Conservation (phyloP, 1,140 invertebrate genomes). For the Lutraria rhynchaena region DNA sequence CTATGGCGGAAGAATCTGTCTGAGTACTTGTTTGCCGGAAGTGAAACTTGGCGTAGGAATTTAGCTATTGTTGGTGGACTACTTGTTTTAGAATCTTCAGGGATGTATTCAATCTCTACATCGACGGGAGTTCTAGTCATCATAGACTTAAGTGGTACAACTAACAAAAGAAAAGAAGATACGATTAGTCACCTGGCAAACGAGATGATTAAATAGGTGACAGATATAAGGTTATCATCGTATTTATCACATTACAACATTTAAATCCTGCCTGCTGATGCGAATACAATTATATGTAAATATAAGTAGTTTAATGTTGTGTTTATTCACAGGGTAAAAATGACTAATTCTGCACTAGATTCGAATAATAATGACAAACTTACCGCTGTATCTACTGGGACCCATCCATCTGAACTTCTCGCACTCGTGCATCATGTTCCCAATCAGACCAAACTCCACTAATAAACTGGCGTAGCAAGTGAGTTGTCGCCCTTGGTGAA, state of each 20-base stretch:
- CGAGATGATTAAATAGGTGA: too few species aligned
- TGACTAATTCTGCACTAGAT: too few species aligned
- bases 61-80: neutral
- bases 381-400: constrained; percentile 66
- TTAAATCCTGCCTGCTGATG: too few species aligned
- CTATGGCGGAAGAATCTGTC: constrained; percentile 1
- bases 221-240: too few species aligned
- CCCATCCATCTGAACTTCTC: constrained; percentile 72
- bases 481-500: constrained; percentile 67
- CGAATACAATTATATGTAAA: too few species aligned
- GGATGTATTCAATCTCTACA: constrained; percentile 66
- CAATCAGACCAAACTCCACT: constrained; percentile 67
- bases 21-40: constrained; percentile 24
- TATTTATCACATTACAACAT: too few species aligned
- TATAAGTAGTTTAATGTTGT: too few species aligned
- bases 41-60: constrained; percentile 41
- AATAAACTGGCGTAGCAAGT: constrained; percentile 64
- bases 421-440: constrained; percentile 71
- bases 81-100: constrained; percentile 49
- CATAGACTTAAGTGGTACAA: constrained; percentile 61
- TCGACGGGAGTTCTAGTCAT: constrained; percentile 58
- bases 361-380: too few species aligned
- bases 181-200: too few species aligned
- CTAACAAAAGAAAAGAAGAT: constrained; percentile 48
- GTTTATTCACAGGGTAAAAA: too few species aligned